Percentiles rank a stretch among this genome's conserved stretches.
Evolutionary conservation across 2,113 vertebrate species (phyloP).

Genomic region (Heterocephalus glaber): DNA sequence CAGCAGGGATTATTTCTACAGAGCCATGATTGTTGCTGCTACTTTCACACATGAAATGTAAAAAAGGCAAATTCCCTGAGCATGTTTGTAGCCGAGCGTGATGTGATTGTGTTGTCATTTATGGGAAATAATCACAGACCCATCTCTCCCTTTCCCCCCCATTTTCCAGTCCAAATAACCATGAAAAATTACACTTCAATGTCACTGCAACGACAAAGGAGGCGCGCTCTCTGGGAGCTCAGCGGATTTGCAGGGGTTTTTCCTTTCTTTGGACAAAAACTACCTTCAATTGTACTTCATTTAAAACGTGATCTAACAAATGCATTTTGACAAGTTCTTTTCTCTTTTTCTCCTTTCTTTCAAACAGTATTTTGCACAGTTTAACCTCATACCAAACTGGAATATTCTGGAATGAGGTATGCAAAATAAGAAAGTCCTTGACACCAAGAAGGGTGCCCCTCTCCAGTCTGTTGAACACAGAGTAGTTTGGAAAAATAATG

Average conservation of each 20-base stretch:
- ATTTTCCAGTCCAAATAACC: constrained; percentile 99
- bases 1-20: constrained; percentile 71
- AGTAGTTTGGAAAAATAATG: constrained; percentile 68
- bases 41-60: constrained; percentile 92
- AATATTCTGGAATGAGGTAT: constrained; percentile 82
- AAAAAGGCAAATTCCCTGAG: constrained; percentile 91
- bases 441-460: constrained; percentile 24
- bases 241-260: constrained; percentile 82
- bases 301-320: constrained; percentile 87
- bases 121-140: constrained; percentile 98
- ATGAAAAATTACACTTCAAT: constrained; percentile 99
- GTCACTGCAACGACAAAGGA: constrained; percentile 95
- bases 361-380: constrained; percentile 84
- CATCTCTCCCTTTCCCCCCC: constrained; percentile 89
- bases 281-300: constrained; percentile 85
- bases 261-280: constrained; percentile 84
- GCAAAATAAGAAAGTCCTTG: constrained; percentile 74
- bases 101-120: constrained; percentile 99
- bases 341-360: constrained; percentile 82
- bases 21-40: constrained; percentile 72
- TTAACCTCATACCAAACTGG: constrained; percentile 83
- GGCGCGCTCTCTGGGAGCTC: constrained; percentile 83
- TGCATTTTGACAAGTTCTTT: constrained; percentile 85
- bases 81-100: constrained; percentile 95
- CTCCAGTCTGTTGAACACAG: background rate